Evolutionary conservation across 2,797 vertebrate genomes (phyloP).

Genomic region (Synanceia verrucosa): DNA sequence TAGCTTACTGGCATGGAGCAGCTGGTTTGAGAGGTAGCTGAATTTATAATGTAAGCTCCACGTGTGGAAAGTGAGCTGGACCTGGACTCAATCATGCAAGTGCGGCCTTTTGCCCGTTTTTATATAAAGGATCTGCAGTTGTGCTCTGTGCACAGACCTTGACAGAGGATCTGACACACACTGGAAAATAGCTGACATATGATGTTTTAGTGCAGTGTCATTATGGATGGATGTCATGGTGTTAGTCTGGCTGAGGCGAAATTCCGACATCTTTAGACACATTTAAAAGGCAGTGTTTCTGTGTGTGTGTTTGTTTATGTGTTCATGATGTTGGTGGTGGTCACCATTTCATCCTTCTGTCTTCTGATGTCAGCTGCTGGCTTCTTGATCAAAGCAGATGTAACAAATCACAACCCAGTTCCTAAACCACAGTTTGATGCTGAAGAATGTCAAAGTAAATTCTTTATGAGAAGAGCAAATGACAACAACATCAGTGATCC

Average conservation of each 20-base stretch:
- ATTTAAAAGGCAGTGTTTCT: slow-evolving; percentile 18
- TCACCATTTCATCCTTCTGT: slow-evolving; percentile 13
- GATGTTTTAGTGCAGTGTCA: slow-evolving; percentile 37
- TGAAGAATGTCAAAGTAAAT: slow-evolving; percentile 10
- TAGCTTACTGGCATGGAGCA: slow-evolving; percentile 10
- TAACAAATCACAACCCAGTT: background rate
- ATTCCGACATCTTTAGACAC: slow-evolving; percentile 22
- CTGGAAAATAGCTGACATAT: slow-evolving; percentile 56
- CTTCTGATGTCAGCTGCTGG: slow-evolving; percentile 34
- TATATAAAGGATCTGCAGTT: slow-evolving; percentile 53
- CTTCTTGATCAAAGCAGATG: slow-evolving; percentile 40
- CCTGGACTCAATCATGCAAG: slow-evolving; percentile 71
- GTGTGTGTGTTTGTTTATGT: background rate
- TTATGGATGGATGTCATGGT: slow-evolving; percentile 24
- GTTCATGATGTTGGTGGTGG: background rate
- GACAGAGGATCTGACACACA: slow-evolving; percentile 48
- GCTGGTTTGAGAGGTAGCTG: slow-evolving; percentile 41
- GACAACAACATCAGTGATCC: background rate
- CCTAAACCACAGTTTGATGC: slow-evolving; percentile 11
- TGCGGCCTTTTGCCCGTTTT: slow-evolving; percentile 55
- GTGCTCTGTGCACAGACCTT: slow-evolving; percentile 41
- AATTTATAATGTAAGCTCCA: slow-evolving; percentile 51
- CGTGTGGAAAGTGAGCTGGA: slow-evolving; percentile 64
- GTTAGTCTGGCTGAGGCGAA: slow-evolving; percentile 19
- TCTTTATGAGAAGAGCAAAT: slow-evolving; percentile 25